Percentiles rank a stretch among this genome's conserved stretches.
These are phyloP conservation scores for Stenotaenia linearis DNA, from an alignment of 2,888 invertebrate species.

Conservation along the genomic window DNA sequence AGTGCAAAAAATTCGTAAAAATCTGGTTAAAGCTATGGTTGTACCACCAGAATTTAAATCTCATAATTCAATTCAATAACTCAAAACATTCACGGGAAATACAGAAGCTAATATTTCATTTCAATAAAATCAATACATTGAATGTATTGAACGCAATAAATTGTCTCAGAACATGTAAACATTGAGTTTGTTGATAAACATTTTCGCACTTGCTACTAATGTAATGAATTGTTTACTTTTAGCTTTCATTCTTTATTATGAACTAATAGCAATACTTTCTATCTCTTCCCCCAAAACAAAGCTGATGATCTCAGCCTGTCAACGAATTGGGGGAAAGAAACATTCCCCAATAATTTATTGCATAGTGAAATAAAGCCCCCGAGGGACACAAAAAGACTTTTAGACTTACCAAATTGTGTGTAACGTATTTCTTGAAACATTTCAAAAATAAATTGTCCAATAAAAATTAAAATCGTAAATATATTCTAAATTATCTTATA, in stretches of 20 bases:
- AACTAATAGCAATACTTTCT: neutral
- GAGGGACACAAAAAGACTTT: neutral
- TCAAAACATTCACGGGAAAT: too few species aligned
- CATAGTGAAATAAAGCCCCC: neutral
- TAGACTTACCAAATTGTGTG: neutral
- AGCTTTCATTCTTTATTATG: neutral
- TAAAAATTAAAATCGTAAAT: neutral
- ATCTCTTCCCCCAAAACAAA: neutral
- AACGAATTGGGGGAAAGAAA: neutral
- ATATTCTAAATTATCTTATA: too few species aligned
- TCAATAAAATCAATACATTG: too few species aligned
- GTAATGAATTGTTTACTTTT: neutral
- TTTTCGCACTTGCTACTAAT: neutral
- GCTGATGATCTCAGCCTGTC: slow-evolving; percentile 4
- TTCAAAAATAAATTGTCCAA: neutral
- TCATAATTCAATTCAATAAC: too few species aligned
- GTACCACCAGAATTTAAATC: too few species aligned
- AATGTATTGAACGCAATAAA: too few species aligned
- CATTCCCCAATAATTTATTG: neutral
- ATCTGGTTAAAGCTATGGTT: too few species aligned
- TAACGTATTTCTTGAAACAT: neutral
- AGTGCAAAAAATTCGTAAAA: too few species aligned
- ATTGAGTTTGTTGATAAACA: neutral
- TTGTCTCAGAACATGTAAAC: too few species aligned
- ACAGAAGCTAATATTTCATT: too few species aligned